Conservation (phyloP, 2,888 invertebrate genomes). For the Acleris cristana region DNA sequence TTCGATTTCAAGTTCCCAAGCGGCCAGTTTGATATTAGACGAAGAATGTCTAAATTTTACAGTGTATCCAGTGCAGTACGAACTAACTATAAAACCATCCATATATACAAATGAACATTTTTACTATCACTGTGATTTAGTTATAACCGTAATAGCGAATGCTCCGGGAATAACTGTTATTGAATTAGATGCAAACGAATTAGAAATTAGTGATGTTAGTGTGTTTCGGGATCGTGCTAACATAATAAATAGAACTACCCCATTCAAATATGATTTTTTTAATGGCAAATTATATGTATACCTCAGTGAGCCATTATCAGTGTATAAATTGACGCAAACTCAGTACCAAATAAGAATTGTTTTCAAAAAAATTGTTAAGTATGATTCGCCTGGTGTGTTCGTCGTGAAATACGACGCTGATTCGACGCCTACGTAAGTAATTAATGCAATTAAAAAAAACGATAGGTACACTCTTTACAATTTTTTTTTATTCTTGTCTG, state of each 20-base stretch:
- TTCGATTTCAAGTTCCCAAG: slow-evolving; percentile 51
- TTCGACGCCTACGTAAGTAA: slow-evolving; percentile 62
- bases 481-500: background rate
- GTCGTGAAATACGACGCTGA: slow-evolving; percentile 63
- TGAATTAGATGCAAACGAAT: slow-evolving; percentile 65
- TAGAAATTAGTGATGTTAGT: slow-evolving; percentile 61
- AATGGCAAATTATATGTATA: slow-evolving; percentile 65
- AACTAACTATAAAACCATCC: slow-evolving; percentile 65
- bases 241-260: slow-evolving; percentile 62
- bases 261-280: slow-evolving; percentile 59
- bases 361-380: slow-evolving; percentile 59
- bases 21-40: slow-evolving; percentile 49
- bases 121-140: slow-evolving; percentile 68
- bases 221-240: slow-evolving; percentile 59
- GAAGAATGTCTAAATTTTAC: slow-evolving; percentile 78
- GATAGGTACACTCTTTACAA: too few relatives aligned
- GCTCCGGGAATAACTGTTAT: slow-evolving; percentile 64
- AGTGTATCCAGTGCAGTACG: slow-evolving; percentile 76
- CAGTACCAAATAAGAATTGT: slow-evolving; percentile 64
- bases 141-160: slow-evolving; percentile 71
- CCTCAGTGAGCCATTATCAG: slow-evolving; percentile 60
- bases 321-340: slow-evolving; percentile 53
- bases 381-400: slow-evolving; percentile 61
- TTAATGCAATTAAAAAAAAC: background rate
- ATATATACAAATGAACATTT: slow-evolving; percentile 53